Evolutionary conservation across 2,797 vertebrate genomes (phyloP).

Genomic region (Lepilemur septentrionalis): DNA sequence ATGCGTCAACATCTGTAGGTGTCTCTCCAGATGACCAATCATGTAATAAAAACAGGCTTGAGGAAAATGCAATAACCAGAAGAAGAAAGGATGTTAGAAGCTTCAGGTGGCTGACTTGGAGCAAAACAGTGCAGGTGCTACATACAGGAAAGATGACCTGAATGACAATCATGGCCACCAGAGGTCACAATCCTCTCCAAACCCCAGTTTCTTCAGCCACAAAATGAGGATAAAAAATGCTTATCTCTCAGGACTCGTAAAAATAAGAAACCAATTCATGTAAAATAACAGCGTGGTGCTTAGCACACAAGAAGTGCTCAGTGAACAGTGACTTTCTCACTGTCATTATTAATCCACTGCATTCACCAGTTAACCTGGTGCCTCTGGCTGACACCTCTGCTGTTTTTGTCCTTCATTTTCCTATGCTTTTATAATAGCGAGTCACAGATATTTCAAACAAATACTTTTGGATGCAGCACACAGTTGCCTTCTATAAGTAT

Average conservation of each 20-base stretch:
- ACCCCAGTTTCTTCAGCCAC: not conserved
- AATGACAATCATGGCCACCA: rapidly evolving
- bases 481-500: not conserved
- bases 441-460: not conserved
- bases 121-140: rapidly evolving
- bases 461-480: not conserved
- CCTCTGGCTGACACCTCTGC: not conserved
- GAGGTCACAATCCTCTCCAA: not conserved
- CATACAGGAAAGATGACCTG: not conserved
- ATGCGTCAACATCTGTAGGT: not conserved
- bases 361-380: not conserved
- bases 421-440: not conserved
- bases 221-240: not conserved
- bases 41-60: not conserved
- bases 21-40: not conserved
- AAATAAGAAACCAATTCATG: not conserved
- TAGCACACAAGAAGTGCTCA: not conserved
- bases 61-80: not conserved
- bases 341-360: not conserved
- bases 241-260: not conserved
- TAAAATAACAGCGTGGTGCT: not conserved
- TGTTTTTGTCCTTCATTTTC: not conserved
- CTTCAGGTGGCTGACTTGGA: not conserved
- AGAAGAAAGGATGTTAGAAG: not conserved
- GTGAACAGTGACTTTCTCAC: rapidly evolving